Percentiles rank a stretch among this genome's conserved stretches.
phyloP scores from a whole-genome alignment of 1,140 invertebrate species.

The Leptestheria dahalacensis region DNA sequence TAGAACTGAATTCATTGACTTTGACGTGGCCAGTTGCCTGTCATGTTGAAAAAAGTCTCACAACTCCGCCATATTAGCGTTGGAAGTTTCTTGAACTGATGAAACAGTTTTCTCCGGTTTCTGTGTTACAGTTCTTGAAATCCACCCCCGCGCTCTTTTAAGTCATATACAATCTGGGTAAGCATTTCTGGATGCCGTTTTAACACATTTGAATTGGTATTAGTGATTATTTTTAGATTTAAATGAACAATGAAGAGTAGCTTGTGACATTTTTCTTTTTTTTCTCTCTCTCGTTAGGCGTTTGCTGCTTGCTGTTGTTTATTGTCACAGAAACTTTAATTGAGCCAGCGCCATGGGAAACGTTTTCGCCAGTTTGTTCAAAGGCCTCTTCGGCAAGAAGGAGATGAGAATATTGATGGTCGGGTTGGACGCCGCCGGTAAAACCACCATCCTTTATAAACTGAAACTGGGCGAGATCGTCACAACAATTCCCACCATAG shows the following conservation, averaged over 20 bases:
- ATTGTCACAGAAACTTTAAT: too few relatives aligned
- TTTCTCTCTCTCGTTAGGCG: too few relatives aligned
- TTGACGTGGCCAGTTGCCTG: background rate
- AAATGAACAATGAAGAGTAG: too few relatives aligned
- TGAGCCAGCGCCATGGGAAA: conserved; percentile 45
- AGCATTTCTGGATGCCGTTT: too few relatives aligned
- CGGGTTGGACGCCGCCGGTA: conserved; percentile 89
- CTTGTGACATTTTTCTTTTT: too few relatives aligned
- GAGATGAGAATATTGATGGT: conserved; percentile 98
- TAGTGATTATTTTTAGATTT: too few relatives aligned
- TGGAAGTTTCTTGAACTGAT: background rate
- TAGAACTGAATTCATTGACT: background rate
- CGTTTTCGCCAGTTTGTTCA: conserved; percentile 49
- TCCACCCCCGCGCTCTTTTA: too few relatives aligned
- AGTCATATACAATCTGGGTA: too few relatives aligned
- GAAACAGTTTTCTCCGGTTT: too few relatives aligned
- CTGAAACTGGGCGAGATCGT: conserved; percentile 94
- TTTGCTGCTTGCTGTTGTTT: too few relatives aligned
- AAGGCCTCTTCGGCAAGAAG: conserved; percentile 95
- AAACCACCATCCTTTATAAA: conserved; percentile 96
- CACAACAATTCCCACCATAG: conserved; percentile 96
- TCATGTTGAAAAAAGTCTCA: background rate
- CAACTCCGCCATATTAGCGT: background rate
- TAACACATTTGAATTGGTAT: too few relatives aligned
- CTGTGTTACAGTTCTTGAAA: too few relatives aligned